Base-by-base conservation (phyloP, 2,113 vertebrate species). In the Lucifuga dentata region DNA sequence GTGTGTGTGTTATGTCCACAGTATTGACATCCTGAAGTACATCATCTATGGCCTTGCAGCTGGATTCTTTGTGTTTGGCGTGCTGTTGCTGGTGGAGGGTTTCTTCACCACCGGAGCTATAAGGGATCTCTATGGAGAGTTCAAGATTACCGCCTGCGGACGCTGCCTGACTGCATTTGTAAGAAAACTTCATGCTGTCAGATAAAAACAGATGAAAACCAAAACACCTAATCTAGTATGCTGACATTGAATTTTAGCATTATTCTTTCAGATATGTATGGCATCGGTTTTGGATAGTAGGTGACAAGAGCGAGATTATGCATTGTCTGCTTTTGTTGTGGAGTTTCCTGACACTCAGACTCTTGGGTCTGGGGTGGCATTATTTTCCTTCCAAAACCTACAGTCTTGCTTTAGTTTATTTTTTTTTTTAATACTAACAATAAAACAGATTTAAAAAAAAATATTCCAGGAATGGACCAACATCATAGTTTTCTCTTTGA, bases 11-110 rank as follows among this genome's bases (percentile, higher is more conserved):
- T 63, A 8, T 69, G 52, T 68, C 24, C 13, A 17, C 86, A 99
- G 98, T 89, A 98, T 99, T 78, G 95, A 98, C 90, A 98, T 99
- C 92, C 94, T 99, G 89, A 97, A 99, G 91, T 99, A 99, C 20
- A 95, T 98, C 84, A 98, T 99, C 89, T 99, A 99, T 0, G 98
- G 98, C 39, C 93, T 98, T 53, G 98, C 97, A 69, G 96, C 95
- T 81, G 97, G 96, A 5, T 99, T 99, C 93, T 99, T 99, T 84
- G 95, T 99, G 64, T 99, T 98, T 7, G 98, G 97, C 51, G 96
- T 99, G 84, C 93, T 98, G 88, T 89, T 99, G 91, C 95, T 99
- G 94, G 96, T 99, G 74, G 97, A 99, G 86, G 98, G 97, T n/a
- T 99, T 98, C 85, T 99, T 99, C 91, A 98, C 96, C 83, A 98